phyloP scores from a whole-genome alignment of 2,797 vertebrate species.

The Gallirallus australis region DNA sequence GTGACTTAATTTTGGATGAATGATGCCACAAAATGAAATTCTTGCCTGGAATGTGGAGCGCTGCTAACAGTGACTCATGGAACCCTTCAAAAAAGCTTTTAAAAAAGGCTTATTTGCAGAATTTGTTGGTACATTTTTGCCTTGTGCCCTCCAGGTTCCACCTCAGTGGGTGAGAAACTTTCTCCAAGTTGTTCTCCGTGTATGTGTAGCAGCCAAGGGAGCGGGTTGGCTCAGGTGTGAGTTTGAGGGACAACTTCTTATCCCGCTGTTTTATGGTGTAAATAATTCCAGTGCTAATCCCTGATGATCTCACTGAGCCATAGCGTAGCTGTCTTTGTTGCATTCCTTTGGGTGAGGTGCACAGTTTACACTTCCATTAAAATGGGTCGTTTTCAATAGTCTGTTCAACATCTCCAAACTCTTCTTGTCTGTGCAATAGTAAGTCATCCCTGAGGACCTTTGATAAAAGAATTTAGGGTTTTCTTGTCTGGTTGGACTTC shows the following conservation, averaged over 20 bases:
- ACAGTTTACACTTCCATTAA: background rate
- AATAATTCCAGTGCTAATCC: background rate
- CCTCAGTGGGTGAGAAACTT: rapidly evolving
- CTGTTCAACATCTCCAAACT: background rate
- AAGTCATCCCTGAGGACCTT: background rate
- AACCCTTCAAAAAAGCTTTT: background rate
- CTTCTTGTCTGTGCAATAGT: background rate
- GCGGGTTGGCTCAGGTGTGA: background rate
- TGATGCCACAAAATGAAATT: background rate
- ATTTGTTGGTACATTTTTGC: background rate
- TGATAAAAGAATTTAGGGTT: background rate
- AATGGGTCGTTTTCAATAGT: rapidly evolving
- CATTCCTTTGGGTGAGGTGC: background rate
- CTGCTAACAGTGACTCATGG: background rate
- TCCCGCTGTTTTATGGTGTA: background rate
- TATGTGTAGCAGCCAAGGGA: background rate
- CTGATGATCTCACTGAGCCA: background rate
- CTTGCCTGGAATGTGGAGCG: background rate
- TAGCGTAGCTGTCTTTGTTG: background rate
- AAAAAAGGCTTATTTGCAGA: background rate
- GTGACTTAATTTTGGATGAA: background rate
- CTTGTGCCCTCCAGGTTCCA: background rate
- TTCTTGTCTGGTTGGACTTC: background rate
- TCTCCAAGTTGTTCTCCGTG: background rate
- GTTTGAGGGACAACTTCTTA: background rate